Conservation (phyloP, 2,888 invertebrate genomes). For the Machimus atricapillus region DNA sequence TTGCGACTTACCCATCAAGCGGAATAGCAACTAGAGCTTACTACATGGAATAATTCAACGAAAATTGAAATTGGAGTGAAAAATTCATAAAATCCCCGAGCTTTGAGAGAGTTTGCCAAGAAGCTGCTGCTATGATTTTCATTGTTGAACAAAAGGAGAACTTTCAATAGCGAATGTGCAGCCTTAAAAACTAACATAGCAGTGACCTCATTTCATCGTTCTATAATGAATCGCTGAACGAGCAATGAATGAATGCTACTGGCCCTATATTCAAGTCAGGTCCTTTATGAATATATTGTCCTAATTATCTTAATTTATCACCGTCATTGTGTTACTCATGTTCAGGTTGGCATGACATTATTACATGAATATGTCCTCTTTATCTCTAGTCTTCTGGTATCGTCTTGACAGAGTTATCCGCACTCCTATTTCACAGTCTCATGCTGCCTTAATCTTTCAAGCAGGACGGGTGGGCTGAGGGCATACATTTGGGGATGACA, state of each 20-base stretch:
- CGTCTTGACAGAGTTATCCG: constrained; percentile 28
- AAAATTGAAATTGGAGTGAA: constrained; percentile 28
- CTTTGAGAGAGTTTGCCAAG: constrained; percentile 12
- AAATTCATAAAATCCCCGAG: constrained; percentile 15
- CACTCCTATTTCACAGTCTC: constrained; percentile 26
- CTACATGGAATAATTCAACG: constrained; percentile 22
- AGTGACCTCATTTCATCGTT: constrained; percentile 1
- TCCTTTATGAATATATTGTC: constrained; percentile 46
- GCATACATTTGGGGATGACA: constrained; percentile 5
- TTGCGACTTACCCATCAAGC: neutral
- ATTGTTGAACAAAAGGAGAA: constrained; percentile 1
- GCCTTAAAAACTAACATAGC: constrained; percentile 25
- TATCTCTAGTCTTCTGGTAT: constrained; percentile 17
- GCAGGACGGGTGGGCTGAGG: neutral
- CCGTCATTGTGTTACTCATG: constrained; percentile 42
- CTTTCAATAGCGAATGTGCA: constrained; percentile 30
- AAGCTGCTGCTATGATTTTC: constrained; percentile 12
- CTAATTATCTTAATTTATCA: constrained; percentile 48
- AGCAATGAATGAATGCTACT: constrained; percentile 39
- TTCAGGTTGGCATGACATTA: constrained; percentile 43
- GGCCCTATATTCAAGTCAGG: constrained; percentile 42
- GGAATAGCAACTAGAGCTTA: neutral
- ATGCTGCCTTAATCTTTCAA: neutral
- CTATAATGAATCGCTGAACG: constrained; percentile 21
- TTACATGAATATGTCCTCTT: constrained; percentile 40